Base-by-base conservation (phyloP, 2,797 vertebrate genomes). In the Scarus forsteni region DNA sequence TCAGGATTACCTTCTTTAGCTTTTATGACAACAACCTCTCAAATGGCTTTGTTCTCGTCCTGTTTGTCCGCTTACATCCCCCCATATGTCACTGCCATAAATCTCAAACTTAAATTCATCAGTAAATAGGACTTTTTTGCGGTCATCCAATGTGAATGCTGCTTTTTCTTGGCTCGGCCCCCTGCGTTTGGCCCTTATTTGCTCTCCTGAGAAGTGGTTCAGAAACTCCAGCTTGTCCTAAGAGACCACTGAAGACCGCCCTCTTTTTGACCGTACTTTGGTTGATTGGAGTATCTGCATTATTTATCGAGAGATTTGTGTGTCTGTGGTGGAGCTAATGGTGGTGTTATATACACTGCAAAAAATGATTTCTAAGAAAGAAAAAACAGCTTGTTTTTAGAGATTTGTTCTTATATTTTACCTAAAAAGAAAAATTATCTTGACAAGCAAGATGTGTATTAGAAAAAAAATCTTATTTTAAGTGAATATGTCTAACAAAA, bases 121-220 rank as follows among this genome's bases (percentile, higher is more conserved):
- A 51, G 50, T 51, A 51, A 51, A 51, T 34, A 51, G 50, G 19
- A 51, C 50, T 35, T 51, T n/a, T 35, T 51, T 14, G 50, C 50
- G 19, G 50, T 51, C 50, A 51, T 51, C 50, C 50, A 51, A 51
- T 34, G 12, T 51, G 19, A 51, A 34, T 8, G 12, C 12, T 51
- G 50, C 18, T 51, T 34, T 51, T 51, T 51, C 50, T 51, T 51
- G 50, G 50, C 50, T 34, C 50, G 14, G 19, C 50, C 50, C 50
- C 1, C 3, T 27, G 50, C 7, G 12, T 34, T 27, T 51, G 50
- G 50, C 50, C 27, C 50, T 51, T 12, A 27, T 51, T 51, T 14
- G 7, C 49, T 12, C 18, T 51, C 49, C 49, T 12, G 19, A 34
- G 19, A 7, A 13, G 49, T 51, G 49, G 49, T 34, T 34, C 34